Base-by-base conservation (phyloP, 1,140 invertebrate species). In the Ceratina japonica region DNA sequence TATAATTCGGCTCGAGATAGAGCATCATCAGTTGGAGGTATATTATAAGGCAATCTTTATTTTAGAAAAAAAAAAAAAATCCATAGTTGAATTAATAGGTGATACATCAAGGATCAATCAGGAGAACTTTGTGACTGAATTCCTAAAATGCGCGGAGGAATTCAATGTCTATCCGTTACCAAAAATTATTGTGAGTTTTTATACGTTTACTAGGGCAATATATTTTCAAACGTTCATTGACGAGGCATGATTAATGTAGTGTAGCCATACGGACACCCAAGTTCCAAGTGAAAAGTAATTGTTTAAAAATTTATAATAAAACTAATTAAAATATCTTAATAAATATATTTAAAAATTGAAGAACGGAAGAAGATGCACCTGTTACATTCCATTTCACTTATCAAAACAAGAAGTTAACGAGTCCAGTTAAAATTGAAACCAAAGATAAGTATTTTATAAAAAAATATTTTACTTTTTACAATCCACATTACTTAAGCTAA, bases 121-220 rank as follows among this genome's bases (percentile, higher is more conserved):
- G 8, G 80, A 85, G 12, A 85, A 79, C 75, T 87, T 87, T n/a
- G 59, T n/a, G 0, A 64, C 56, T 0, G 80, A 85, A 16, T 87
- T 87, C 77, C 37, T 86, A 18, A 76, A 24, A n/a, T 61, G 58
- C 24, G 80, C 71, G 13, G 49, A 78, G 3, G 71, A 81, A 56
- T 70, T 75, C 24, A 64, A 84, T 24, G 72, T 79, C 18, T 0
- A 27, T 5, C 68, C 69, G 8, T 59, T 81, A n/a, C 86, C 85
- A 20, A 63, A 7, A 49, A 56, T 86, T n/a, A 0, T 73, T 51
- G 78, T 83, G 52, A 83, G 70, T 77, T n/a, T 20, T 3, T 20
- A 0, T 7, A 2, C 10, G 0, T 59, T 58, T 13, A 2, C 4
- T 56, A 3, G 1, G 0, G 10, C n/a, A 22, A 4, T 31, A 0